phyloP scores from a whole-genome alignment of 2,113 vertebrate species.

The Indri indri region DNA sequence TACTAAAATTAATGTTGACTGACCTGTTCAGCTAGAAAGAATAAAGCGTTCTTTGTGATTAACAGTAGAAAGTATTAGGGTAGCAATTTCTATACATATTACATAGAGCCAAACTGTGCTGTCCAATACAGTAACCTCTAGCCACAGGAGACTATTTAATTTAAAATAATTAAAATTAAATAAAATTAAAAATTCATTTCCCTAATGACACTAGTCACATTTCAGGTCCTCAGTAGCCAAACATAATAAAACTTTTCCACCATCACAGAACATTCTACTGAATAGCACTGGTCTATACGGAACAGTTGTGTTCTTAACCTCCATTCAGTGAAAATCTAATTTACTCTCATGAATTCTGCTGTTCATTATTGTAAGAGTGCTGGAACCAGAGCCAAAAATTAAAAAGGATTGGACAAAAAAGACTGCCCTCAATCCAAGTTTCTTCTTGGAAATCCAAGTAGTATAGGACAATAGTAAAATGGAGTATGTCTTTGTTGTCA shows the following conservation, averaged over 20 bases:
- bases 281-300: not conserved
- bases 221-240: not conserved
- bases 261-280: not conserved
- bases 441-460: slow-evolving; percentile 59
- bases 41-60: slow-evolving; percentile 36
- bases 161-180: slow-evolving; percentile 11
- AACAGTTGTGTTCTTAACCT: slow-evolving; percentile 5
- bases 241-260: not conserved
- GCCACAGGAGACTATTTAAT: not conserved
- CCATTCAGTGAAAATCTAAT: not conserved
- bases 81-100: not conserved
- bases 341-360: slow-evolving; percentile 32
- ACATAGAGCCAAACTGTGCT: not conserved
- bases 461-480: not conserved
- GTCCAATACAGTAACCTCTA: not conserved
- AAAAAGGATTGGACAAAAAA: not conserved
- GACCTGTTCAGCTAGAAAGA: not conserved
- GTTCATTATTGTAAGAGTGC: not conserved
- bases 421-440: slow-evolving; percentile 11
- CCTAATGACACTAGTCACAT: not conserved
- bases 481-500: not conserved
- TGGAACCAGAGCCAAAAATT: slow-evolving; percentile 9
- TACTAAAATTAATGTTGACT: slow-evolving; percentile 23
- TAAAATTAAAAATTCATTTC: slow-evolving; percentile 15
- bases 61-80: not conserved